Evolutionary conservation across 1,140 invertebrate species (phyloP).

Genomic region (Halyomorpha halys): DNA sequence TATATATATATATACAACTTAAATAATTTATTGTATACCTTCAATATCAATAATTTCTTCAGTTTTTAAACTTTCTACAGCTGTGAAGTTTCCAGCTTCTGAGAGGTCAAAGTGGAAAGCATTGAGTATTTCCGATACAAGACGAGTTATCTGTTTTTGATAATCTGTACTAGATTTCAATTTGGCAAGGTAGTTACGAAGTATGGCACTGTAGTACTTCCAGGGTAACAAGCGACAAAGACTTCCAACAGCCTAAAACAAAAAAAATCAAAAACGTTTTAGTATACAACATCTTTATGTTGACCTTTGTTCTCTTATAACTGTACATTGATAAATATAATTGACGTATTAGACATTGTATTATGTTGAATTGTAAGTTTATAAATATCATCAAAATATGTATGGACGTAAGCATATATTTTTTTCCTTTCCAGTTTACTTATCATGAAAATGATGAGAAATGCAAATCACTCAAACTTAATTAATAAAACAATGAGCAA

Average conservation of each 20-base stretch:
- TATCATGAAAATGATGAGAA: too few species aligned
- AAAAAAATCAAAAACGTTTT: too few species aligned
- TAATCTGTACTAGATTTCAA: constrained; percentile 55
- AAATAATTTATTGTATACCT: background rate
- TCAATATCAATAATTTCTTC: background rate
- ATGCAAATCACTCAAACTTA: too few species aligned
- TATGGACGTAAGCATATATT: too few species aligned
- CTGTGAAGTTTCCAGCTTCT: constrained; percentile 37
- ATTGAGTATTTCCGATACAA: constrained; percentile 75
- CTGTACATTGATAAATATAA: too few species aligned
- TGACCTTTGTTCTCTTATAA: too few species aligned
- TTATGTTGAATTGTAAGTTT: too few species aligned
- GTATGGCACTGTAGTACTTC: constrained; percentile 70
- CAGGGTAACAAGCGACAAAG: constrained; percentile 70
- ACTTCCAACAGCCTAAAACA: constrained; percentile 48
- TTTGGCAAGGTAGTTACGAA: constrained; percentile 69
- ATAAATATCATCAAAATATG: too few species aligned
- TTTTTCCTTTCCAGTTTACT: too few species aligned
- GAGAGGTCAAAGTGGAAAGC: constrained; percentile 87
- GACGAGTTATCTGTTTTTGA: constrained; percentile 71
- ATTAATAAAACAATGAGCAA: too few species aligned
- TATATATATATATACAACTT: background rate
- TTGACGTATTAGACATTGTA: too few species aligned
- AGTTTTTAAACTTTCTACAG: background rate
- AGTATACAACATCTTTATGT: too few species aligned